Evolutionary conservation across 2,797 vertebrate species (phyloP), one percentile per base, ranked within the genome.

Genomic region (Fundulus diaphanus): DNA sequence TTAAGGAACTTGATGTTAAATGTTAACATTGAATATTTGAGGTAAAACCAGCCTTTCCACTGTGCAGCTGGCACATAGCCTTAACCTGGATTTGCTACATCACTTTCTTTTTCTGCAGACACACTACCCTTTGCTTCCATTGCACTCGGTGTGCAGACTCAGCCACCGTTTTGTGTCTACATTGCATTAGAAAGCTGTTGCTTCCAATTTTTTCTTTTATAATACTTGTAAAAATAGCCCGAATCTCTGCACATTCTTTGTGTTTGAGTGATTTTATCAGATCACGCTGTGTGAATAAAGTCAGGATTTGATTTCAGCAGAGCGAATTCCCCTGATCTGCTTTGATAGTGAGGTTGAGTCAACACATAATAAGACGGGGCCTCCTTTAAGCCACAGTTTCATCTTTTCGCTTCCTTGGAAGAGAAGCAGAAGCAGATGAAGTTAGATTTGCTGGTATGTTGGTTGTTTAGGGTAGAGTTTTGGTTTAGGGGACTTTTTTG

Each of bases 1-100:
- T 77, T 40, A 71, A 71, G 20, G 52, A 52, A 20, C 48, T n/a
- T n/a, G n/a, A n/a, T n/a, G n/a, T n/a, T n/a, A n/a, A n/a, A 15
- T 52, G 68, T 42, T 16, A 42, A n/a, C 42, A 42, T 42, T 16
- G 24, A n/a, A 66, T 66, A 65, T 42, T n/a, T 66, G 37, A 66
- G 63, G 13, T 42, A 40, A 42, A 66, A n/a, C 12, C 22, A 27
- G 16, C n/a, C 37, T n/a, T 24, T n/a, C 35, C 22, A 65, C 22
- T n/a, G 61, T 37, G 61, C 33, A 65, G 12, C 63, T n/a, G 37
- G 37, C 63, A 42, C 37, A 66, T 66, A 27, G n/a, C 24, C 11
- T 54, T 0, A 40, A 66, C 42, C 22, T 66, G 63, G 3, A 42
- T n/a, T 42, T 40, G 52, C n/a, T 18, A 24, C 52, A 56, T 56